A percentile compares a stretch with the other conserved stretches of the same genome.
These are phyloP conservation scores for Lasiurus cinereus DNA, from an alignment of 2,113 vertebrate genomes.

Conservation along the genomic window DNA sequence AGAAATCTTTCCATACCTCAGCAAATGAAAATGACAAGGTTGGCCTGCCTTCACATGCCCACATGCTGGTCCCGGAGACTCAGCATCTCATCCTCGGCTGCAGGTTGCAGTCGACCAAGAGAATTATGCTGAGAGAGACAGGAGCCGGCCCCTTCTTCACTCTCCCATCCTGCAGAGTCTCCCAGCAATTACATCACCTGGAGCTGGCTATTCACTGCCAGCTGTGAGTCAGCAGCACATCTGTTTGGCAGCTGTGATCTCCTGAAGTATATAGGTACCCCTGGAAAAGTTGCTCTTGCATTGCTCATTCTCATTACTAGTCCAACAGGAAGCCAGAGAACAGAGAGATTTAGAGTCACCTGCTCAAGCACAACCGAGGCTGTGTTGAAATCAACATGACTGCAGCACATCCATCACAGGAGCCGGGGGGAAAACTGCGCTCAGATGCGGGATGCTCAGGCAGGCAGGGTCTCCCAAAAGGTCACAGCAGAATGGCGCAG, in stretches of 20 bases:
- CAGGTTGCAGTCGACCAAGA: not conserved
- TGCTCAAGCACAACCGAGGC: not conserved
- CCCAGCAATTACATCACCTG: not conserved
- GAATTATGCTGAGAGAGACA: not conserved
- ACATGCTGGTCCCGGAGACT: not conserved
- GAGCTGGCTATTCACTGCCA: not conserved
- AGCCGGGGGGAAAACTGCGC: not conserved
- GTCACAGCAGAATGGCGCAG: not conserved
- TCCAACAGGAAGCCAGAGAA: not conserved
- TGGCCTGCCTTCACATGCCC: not conserved
- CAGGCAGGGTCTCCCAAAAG: not conserved
- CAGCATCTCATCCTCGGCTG: not conserved
- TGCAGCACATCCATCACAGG: not conserved
- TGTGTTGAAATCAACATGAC: not conserved
- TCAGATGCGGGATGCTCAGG: not conserved
- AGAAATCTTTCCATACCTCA: not conserved
- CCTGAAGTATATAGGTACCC: not conserved
- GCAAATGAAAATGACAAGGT: not conserved
- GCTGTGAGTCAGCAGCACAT: slow-evolving; percentile 19
- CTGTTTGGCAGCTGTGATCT: not conserved
- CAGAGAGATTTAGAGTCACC: not conserved
- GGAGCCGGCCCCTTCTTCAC: not conserved
- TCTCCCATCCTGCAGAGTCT: not conserved
- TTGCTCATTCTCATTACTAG: not conserved
- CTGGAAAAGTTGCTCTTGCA: not conserved